Evolutionary conservation across 1,140 invertebrate species (phyloP).

Genomic region (Lethocerus indicus): DNA sequence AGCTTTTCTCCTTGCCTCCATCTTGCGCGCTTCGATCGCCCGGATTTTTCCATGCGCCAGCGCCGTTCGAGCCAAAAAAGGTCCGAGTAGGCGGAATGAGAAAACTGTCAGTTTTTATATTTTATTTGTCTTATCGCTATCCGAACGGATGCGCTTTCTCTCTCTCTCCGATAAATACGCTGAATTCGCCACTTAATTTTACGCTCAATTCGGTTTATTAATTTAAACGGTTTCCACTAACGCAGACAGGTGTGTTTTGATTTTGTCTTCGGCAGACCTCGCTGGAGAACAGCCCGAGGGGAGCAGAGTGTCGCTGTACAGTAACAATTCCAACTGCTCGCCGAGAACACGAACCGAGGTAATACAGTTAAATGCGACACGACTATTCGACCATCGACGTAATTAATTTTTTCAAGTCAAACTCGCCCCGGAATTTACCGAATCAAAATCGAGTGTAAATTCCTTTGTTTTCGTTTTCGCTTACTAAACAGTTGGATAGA

Average conservation of each 20-base stretch:
- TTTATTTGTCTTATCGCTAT: background rate
- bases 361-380: background rate
- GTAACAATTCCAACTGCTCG: conserved; percentile 16
- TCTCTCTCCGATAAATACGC: background rate
- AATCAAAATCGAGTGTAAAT: background rate
- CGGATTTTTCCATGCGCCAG: no score
- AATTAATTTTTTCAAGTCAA: background rate
- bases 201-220: background rate
- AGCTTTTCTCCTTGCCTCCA: no score
- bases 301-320: conserved; percentile 17
- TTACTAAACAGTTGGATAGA: no score
- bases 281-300: conserved; percentile 13
- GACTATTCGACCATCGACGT: background rate
- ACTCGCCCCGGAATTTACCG: background rate
- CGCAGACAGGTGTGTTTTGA: background rate
- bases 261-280: conserved; percentile 11
- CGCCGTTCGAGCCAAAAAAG: no score
- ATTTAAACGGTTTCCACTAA: background rate
- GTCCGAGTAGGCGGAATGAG: no score
- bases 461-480: background rate
- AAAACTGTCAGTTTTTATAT: no score
- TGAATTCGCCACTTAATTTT: background rate
- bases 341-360: conserved; percentile 7
- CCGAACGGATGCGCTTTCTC: background rate
- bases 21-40: no score